Conservation (phyloP, 2,888 invertebrate species). For the Scaeva pyrastri region DNA sequence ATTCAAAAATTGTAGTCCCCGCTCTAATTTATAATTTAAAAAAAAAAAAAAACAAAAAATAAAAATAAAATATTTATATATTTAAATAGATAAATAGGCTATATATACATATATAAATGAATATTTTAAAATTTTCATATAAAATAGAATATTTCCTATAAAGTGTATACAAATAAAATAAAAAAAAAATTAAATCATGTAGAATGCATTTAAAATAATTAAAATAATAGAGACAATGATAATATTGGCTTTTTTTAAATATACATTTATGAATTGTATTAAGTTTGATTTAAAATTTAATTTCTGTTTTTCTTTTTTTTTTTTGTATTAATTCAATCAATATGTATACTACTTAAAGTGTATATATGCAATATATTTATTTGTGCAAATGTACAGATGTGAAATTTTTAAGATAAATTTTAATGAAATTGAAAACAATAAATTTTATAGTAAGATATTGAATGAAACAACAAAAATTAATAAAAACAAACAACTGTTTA, state of each 20-base stretch:
- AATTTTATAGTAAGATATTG: constrained; percentile 61
- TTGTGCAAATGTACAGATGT: constrained; percentile 69
- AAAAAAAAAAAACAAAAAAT: constrained; percentile 1
- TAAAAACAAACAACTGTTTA: constrained; percentile 43
- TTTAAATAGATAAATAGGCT: constrained; percentile 33
- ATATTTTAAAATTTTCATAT: constrained; percentile 55
- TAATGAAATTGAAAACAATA: constrained; percentile 74
- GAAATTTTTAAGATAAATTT: constrained; percentile 64
- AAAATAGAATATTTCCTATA: constrained; percentile 60
- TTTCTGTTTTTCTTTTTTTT: constrained; percentile 3
- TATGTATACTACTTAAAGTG: constrained; percentile 51
- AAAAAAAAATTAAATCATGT: constrained; percentile 21
- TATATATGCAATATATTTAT: constrained; percentile 52
- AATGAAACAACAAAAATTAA: constrained; percentile 45
- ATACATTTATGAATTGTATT: not conserved
- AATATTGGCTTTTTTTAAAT: constrained; percentile 8
- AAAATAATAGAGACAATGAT: constrained; percentile 8
- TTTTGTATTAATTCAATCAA: constrained; percentile 31
- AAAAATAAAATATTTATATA: constrained; percentile 43
- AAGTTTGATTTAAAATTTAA: constrained; percentile 9
- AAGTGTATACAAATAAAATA: constrained; percentile 37
- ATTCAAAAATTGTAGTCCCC: constrained; percentile 33
- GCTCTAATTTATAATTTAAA: constrained; percentile 57
- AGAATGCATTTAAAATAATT: constrained; percentile 43
- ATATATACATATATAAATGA: constrained; percentile 41